phyloP scores from a whole-genome alignment of 92 coral and sea anemone species.

The Phenganax subtilis region DNA sequence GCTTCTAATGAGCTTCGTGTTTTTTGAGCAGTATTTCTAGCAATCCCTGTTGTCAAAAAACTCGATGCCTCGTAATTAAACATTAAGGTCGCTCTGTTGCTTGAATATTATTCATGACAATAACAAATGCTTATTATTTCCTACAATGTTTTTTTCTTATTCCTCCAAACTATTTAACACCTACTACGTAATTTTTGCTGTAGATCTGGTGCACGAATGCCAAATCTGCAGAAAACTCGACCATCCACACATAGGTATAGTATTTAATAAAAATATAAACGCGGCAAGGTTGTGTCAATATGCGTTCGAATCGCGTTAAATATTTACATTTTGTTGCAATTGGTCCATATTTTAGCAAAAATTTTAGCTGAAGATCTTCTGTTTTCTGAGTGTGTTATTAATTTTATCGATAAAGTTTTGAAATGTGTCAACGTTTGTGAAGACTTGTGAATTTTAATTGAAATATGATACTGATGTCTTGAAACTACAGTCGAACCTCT shows the following conservation, averaged over 20 bases:
- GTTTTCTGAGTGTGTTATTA: too few relatives aligned
- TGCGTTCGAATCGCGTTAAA: neutral
- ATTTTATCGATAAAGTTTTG: neutral
- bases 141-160: neutral
- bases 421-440: conserved; percentile 2
- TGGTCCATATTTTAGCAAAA: neutral
- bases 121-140: conserved; percentile 16
- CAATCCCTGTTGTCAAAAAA: neutral
- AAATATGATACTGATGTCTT: conserved; percentile 6
- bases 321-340: conserved; percentile 20
- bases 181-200: conserved; percentile 17
- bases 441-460: neutral
- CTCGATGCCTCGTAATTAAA: neutral
- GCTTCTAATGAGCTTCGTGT: neutral
- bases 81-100: neutral
- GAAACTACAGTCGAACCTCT: neutral
- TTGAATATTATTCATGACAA: conserved; percentile 14
- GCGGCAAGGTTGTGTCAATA: too few relatives aligned
- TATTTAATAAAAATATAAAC: neutral
- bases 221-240: conserved; percentile 79
- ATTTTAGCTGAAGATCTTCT: neutral
- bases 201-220: conserved; percentile 89
- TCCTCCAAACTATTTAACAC: conserved; percentile 9
- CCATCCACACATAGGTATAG: conserved; percentile 93
- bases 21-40: too few relatives aligned